These are phyloP conservation scores for Acrocephalus kingi DNA, from an alignment of 2,113 vertebrate species.

Conservation along the genomic window DNA sequence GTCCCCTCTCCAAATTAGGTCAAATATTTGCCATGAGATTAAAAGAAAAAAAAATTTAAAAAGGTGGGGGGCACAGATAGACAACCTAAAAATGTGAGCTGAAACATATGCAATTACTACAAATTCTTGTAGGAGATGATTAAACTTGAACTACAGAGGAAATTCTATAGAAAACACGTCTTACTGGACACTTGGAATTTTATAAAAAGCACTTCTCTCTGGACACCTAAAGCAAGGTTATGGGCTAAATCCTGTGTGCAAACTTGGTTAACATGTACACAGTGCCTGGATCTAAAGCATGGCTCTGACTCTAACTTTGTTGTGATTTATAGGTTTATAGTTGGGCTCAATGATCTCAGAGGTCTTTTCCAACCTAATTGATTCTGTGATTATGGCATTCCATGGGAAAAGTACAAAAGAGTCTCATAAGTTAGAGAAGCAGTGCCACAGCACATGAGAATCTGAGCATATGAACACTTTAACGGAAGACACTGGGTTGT, in stretches of 20 bases:
- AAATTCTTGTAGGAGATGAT: background rate
- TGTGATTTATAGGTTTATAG: background rate
- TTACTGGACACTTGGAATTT: background rate
- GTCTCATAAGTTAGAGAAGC: background rate
- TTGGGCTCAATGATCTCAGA: background rate
- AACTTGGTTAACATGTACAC: background rate
- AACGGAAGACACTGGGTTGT: background rate
- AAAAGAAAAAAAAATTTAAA: background rate
- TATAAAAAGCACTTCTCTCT: background rate
- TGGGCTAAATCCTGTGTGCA: background rate
- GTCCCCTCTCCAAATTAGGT: background rate
- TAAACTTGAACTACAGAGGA: background rate
- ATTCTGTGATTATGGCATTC: background rate
- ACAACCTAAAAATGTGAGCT: background rate
- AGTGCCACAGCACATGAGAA: background rate
- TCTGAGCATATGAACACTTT: background rate
- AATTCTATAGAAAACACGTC: background rate
- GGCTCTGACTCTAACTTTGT: background rate
- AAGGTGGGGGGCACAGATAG: fast-evolving
- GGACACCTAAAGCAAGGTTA: background rate
- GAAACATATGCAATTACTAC: background rate
- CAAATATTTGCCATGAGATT: background rate
- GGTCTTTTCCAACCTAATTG: background rate
- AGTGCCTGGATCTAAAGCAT: background rate
- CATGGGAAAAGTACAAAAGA: background rate